Conservation (phyloP, 2,113 vertebrate genomes). For the Salminus brasiliensis region DNA sequence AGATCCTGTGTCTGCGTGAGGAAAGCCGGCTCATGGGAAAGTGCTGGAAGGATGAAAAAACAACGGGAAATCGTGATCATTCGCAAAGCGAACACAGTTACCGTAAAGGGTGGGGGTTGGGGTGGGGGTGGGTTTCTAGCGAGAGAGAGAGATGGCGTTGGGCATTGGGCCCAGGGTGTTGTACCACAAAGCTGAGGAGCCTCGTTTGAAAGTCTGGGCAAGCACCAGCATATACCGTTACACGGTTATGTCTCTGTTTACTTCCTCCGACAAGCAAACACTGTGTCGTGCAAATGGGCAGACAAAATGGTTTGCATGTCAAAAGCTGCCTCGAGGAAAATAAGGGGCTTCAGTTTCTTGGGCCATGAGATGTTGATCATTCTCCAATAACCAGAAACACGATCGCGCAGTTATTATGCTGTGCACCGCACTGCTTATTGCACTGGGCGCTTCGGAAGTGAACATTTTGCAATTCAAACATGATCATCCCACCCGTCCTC, state of each 20-base stretch:
- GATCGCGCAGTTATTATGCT: conserved; percentile 9
- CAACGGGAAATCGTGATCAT: conserved; percentile 43
- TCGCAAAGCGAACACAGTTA: conserved; percentile 35
- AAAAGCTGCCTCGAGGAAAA: conserved; percentile 41
- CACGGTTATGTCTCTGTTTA: conserved; percentile 71
- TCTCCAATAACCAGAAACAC: conserved; percentile 27
- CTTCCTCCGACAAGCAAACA: conserved; percentile 71
- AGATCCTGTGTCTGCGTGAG: background rate
- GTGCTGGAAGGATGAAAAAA: conserved; percentile 12
- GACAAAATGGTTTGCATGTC: conserved; percentile 62
- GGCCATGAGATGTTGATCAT: background rate
- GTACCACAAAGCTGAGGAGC: background rate
- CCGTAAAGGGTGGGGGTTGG: conserved; percentile 45
- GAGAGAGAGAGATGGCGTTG: conserved; percentile 68
- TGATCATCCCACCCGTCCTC: background rate
- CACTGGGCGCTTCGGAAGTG: background rate
- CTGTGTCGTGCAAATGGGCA: conserved; percentile 69
- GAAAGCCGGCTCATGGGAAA: conserved; percentile 33
- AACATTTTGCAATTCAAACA: background rate
- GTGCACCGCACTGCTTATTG: background rate
- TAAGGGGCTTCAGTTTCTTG: conserved; percentile 22
- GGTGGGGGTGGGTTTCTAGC: no score
- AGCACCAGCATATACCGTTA: conserved; percentile 71
- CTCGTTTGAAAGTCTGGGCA: conserved; percentile 64
- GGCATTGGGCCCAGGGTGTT: background rate